Conservation (phyloP, 2,888 invertebrate species). For the Quadriops clusia region DNA sequence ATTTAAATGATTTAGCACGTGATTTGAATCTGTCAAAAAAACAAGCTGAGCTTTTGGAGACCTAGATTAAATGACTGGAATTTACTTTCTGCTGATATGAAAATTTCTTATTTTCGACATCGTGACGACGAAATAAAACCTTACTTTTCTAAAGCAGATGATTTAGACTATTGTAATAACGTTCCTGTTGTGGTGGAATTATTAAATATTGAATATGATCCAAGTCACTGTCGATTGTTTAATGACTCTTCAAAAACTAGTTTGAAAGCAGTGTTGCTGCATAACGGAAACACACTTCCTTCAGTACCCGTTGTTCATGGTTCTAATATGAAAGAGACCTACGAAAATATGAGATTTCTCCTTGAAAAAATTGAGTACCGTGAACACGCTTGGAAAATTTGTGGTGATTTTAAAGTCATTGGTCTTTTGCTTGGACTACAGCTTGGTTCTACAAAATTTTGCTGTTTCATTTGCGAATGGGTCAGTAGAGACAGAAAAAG, state of each 20-base stretch:
- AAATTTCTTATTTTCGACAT: slow-evolving; percentile 6
- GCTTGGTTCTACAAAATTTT: slow-evolving; percentile 15
- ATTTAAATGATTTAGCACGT: slow-evolving; percentile 17
- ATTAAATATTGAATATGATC: slow-evolving; percentile 6
- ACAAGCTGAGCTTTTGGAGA: slow-evolving; percentile 14
- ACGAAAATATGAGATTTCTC: slow-evolving; percentile 5
- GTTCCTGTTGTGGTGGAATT: slow-evolving; percentile 4
- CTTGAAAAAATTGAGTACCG: slow-evolving; percentile 2
- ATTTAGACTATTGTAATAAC: slow-evolving; percentile 5
- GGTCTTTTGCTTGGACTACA: slow-evolving; percentile 17
- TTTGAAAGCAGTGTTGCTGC: slow-evolving; percentile 11
- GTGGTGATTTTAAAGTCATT: slow-evolving; percentile 13
- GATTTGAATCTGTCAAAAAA: slow-evolving; percentile 17
- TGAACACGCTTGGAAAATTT: slow-evolving; percentile 6
- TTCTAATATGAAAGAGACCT: slow-evolving; percentile 8
- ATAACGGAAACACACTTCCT: slow-evolving; percentile 8
- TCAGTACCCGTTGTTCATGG: slow-evolving; percentile 9
- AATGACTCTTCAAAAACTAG: slow-evolving; percentile 9
- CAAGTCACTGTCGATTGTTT: slow-evolving; percentile 10
- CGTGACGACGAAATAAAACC: slow-evolving; percentile 1
- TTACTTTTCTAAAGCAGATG: slow-evolving; percentile 5
- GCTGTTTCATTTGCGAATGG: slow-evolving; percentile 18
- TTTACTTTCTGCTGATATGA: slow-evolving; percentile 7
- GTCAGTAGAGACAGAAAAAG: slow-evolving; percentile 13
- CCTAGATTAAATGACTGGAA: slow-evolving; percentile 15